Conservation (phyloP, 2,113 vertebrate genomes). For the Scytalopus superciliaris region DNA sequence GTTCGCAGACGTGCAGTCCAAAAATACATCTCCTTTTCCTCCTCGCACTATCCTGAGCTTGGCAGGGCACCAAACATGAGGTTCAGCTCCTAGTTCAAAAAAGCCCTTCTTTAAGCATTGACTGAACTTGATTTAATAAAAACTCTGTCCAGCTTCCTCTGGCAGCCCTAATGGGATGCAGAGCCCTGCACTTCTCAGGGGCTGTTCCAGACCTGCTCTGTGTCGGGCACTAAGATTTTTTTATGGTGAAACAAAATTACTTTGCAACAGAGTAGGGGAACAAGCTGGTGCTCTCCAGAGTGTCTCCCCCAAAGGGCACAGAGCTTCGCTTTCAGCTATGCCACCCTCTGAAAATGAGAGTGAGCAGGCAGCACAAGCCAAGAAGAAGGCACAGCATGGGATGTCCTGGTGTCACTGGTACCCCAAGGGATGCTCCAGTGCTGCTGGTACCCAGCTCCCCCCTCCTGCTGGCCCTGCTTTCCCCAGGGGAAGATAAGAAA, state of each 20-base stretch:
- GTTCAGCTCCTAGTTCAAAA: conserved; percentile 66
- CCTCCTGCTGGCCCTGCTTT: background rate
- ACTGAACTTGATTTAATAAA: conserved; percentile 57
- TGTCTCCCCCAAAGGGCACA: background rate
- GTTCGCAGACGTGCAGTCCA: conserved; percentile 44
- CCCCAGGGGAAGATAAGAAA: background rate
- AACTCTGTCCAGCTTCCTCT: conserved; percentile 3
- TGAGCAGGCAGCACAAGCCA: background rate
- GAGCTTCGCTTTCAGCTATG: background rate
- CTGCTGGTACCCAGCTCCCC: rapidly evolving
- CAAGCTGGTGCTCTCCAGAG: background rate
- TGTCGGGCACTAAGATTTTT: background rate
- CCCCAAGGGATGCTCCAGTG: background rate
- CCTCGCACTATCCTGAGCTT: conserved; percentile 33
- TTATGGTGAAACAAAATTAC: background rate
- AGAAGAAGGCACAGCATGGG: background rate
- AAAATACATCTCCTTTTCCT: conserved; percentile 64
- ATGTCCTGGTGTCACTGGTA: background rate
- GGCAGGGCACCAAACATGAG: conserved; percentile 66
- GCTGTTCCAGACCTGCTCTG: background rate
- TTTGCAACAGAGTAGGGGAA: background rate
- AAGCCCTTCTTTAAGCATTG: conserved; percentile 41
- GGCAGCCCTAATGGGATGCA: conserved; percentile 46
- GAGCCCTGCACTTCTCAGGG: background rate
- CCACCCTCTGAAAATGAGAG: background rate